Base-by-base conservation (phyloP, 2,113 vertebrate species). In the Procavia capensis region DNA sequence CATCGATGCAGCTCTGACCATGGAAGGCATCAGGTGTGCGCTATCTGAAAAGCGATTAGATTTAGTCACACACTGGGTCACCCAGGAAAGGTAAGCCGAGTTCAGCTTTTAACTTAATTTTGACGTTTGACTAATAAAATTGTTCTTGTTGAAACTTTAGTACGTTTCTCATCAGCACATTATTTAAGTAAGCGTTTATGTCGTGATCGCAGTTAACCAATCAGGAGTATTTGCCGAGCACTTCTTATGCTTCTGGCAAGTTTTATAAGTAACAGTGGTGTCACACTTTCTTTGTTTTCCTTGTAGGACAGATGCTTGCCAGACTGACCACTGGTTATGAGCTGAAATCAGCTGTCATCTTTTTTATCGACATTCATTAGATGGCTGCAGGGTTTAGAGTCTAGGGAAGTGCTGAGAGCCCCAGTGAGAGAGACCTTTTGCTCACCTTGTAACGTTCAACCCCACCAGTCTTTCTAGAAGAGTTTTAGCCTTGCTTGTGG, bases 51-150 rank as follows among this genome's bases (percentile, higher is more conserved):
- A 98, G 72, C 96, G 96, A 43, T 68, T 98, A 68, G 98, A 98
- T 90, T 98, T 99, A 57, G 96, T 99, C 90, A 95, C 93, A n/a
- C 98, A 98, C 20, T 98, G 98, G 88, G 81, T 99, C 89, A 98
- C 98, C 16, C 98, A 98, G 86, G 93, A 98, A 97, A 99, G 97
- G 99, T 99, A 97, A 98, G 96, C 81, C 85, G 74, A 97, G 82
- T 92, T 80, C 50, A 31, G 1, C n/a, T 95, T 90, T 85, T 83
- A 75, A 36, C n/a, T 90, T 75, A 95, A 45, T 79, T 95, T 91
- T 96, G 57, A 82, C 50, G 87, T 85, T 90, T 95, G 16, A 27
- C 91, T 96, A 87, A 84, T 63, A 70, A 70, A 70, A 24, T 59
- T 59, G 31, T 94, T 76, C 39, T 78, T 95, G 27, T 95, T 39